Conservation (phyloP, 2,888 invertebrate species). For the Boloria selene region DNA sequence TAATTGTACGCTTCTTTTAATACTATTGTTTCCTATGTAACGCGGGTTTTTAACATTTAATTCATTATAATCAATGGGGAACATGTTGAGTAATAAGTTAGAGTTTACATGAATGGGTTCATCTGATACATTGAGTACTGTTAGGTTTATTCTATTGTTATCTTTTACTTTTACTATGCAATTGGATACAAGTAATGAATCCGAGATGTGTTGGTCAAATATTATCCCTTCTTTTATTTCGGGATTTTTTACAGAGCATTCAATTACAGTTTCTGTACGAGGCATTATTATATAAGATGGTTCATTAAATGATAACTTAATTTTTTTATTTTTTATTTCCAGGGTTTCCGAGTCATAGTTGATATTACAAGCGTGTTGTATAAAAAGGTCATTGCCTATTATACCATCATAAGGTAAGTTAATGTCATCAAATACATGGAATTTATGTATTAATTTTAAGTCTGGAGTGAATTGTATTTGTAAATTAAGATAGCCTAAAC, state of each 20-base stretch:
- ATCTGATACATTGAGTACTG: constrained; percentile 29
- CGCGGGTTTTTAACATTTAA: background rate
- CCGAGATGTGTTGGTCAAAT: constrained; percentile 15
- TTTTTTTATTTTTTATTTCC: background rate
- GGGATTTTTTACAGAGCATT: constrained; percentile 33
- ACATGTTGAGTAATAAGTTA: constrained; percentile 8
- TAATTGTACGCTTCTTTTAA: constrained; percentile 21
- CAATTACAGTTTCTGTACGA: constrained; percentile 30
- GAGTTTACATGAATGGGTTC: constrained; percentile 16
- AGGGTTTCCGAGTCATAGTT: constrained; percentile 1
- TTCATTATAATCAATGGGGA: background rate
- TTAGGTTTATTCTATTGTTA: constrained; percentile 21
- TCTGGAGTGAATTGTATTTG: too few species aligned
- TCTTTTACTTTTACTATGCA: constrained; percentile 24
- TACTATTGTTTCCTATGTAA: background rate
- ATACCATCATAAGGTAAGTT: constrained; percentile 29
- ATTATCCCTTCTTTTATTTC: constrained; percentile 31
- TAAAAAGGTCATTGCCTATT: constrained; percentile 2
- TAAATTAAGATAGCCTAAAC: too few species aligned
- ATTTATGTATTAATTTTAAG: constrained; percentile 17
- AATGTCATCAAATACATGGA: constrained; percentile 38
- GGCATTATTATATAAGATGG: constrained; percentile 31
- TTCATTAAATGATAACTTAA: constrained; percentile 24
- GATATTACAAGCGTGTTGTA: background rate
- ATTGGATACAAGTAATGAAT: constrained; percentile 22